Percentiles rank a stretch among this genome's conserved stretches.
Conservation (phyloP, 2,113 vertebrate genomes). For the Capreolus pygargus region DNA sequence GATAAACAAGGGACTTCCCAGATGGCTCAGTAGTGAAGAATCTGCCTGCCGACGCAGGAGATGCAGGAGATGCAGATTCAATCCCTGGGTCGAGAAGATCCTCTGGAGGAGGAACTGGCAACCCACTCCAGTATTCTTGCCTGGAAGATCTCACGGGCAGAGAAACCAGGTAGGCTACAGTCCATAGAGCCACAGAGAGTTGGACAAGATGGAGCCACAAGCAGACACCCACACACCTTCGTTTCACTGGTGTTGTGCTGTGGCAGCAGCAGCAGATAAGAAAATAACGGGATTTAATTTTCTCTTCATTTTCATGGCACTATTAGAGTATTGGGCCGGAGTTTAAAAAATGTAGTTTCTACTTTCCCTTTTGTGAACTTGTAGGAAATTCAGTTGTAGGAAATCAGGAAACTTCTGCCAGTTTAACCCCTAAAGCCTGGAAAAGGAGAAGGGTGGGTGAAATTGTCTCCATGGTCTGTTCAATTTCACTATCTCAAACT, state of each 20-base stretch:
- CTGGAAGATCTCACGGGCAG: not conserved
- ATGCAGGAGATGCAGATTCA: not conserved
- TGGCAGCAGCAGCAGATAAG: not conserved
- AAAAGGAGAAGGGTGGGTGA: not conserved
- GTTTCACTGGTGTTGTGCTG: not conserved
- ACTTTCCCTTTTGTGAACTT: not conserved
- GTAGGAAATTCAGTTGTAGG: not conserved
- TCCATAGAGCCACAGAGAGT: not conserved
- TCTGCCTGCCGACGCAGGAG: not conserved
- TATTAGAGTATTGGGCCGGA: not conserved
- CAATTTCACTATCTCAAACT: not conserved
- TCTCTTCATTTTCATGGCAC: not conserved
- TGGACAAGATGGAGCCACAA: not conserved
- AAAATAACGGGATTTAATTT: constrained; percentile 7
- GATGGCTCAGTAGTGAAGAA: not conserved
- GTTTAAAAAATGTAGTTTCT: not conserved
- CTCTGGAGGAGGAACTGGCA: not conserved
- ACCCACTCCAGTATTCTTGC: not conserved
- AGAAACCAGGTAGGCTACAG: not conserved
- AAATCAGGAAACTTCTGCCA: not conserved
- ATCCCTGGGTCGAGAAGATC: not conserved
- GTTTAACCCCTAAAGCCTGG: not conserved
- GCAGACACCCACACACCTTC: not conserved
- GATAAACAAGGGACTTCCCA: not conserved
- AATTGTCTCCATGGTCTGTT: not conserved